Conservation (phyloP, 92 coral and sea anemone genomes). For the Porites lobata region DNA sequence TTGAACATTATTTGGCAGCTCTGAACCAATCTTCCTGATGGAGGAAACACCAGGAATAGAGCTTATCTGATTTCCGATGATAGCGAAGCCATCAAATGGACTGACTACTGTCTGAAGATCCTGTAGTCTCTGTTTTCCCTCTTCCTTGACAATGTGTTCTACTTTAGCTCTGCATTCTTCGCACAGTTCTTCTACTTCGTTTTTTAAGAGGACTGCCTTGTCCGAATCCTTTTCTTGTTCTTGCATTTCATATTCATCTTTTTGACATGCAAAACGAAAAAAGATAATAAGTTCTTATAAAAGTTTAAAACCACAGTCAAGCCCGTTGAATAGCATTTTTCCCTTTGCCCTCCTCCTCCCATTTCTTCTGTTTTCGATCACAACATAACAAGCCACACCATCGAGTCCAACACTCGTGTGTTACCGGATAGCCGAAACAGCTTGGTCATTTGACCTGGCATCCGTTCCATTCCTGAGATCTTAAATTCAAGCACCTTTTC, state of each 20-base stretch:
- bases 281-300: neutral
- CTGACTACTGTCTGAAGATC: constrained; percentile 36
- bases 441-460: too few species aligned
- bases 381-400: too few species aligned
- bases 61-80: constrained; percentile 70
- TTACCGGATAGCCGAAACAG: too few species aligned
- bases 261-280: neutral
- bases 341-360: too few species aligned
- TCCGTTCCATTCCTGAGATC: too few species aligned
- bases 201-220: constrained; percentile 70
- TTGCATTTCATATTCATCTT: constrained; percentile 54
- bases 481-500: too few species aligned
- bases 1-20: constrained; percentile 61
- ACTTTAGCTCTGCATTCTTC: constrained; percentile 71
- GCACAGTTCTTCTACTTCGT: constrained; percentile 81
- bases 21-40: constrained; percentile 67
- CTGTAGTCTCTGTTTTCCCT: constrained; percentile 75
- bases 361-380: too few species aligned
- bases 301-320: neutral
- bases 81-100: constrained; percentile 67
- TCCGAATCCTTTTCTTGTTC: constrained; percentile 25
- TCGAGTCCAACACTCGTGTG: too few species aligned
- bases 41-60: constrained; percentile 78
- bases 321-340: neutral
- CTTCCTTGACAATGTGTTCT: constrained; percentile 62